Evolutionary conservation across 2,888 invertebrate species (phyloP), one percentile per base, ranked within the genome.

Genomic region (Dysmachus trigonus): DNA sequence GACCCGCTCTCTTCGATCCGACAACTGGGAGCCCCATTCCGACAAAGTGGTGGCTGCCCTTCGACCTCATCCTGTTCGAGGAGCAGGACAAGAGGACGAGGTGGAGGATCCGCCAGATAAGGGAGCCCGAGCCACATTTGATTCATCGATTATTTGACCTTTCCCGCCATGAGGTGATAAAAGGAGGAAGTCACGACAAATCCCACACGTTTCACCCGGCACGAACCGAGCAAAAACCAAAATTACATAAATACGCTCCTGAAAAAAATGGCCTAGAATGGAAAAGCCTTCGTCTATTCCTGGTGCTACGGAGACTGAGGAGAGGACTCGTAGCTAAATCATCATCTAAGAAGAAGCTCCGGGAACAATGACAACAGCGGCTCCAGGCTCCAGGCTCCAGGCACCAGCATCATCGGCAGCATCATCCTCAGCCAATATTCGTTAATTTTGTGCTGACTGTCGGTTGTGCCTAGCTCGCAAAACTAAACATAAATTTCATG

Each of bases 361-460:
- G n/a, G 76, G 35, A 76, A 38, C 53, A 22, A 30, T 15, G 30
- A 81, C 35, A 38, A 8, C 30, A 31, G 30, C 38, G 47, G 77
- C 38, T 41, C 74, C 30, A 3, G 35, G 35, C 35, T 38, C 38
- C 38, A 6, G 35, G 35, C 6, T 35, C 35, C 8, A 4, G 38
- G 38, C 3, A 13, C 76, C 31, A 38, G 22, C 8, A 18, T 1
- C 33, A 35, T 31, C 72, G 6, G 47, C 47, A 30, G 35, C 53
- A 81, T 47, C 81, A 81, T 81, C 53, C 33, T 53, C 51, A 33
- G 22, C 53, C 81, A 51, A 81, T 81, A 81, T 81, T 81, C 81
- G 81, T 81, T 81, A 81, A 81, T 81, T 81, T 81, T 81, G 30
- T 81, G 81, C 81, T 81, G 81, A 81, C 81, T 51, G 51, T 81